phyloP scores from a whole-genome alignment of 2,888 invertebrate species.

The Chrysomela aeneicollis region DNA sequence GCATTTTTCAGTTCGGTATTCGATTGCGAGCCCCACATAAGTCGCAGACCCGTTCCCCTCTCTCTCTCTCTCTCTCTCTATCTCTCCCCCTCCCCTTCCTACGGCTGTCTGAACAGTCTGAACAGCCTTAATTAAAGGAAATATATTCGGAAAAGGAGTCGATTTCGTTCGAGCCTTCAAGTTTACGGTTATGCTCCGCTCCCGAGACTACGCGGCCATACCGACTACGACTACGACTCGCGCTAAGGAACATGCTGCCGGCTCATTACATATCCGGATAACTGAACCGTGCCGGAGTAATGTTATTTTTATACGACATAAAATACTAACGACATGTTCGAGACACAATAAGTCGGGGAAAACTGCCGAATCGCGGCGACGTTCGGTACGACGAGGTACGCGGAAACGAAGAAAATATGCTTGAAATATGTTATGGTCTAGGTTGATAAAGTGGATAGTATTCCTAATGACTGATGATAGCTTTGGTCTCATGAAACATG shows the following conservation, averaged over 20 bases:
- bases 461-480: too few species aligned
- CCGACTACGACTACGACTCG: constrained; percentile 18
- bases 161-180: constrained; percentile 47
- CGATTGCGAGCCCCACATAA: neutral
- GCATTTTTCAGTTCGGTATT: neutral
- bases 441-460: too few species aligned
- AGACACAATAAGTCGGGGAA: constrained; percentile 48
- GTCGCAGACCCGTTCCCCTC: neutral
- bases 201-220: constrained; percentile 32
- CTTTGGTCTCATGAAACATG: too few species aligned
- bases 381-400: neutral
- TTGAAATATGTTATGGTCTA: neutral
- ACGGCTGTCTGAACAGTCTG: constrained; percentile 28
- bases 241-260: constrained; percentile 53
- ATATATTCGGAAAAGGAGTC: constrained; percentile 48
- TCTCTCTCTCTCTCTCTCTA: neutral
- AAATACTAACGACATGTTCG: constrained; percentile 56
- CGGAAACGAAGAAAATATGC: neutral
- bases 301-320: constrained; percentile 58
- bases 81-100: neutral
- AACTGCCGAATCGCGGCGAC: neutral
- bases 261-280: constrained; percentile 56
- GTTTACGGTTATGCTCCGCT: constrained; percentile 53
- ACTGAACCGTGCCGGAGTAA: constrained; percentile 55
- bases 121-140: constrained; percentile 50